These are phyloP conservation scores for Drosophila obscura DNA, from an alignment of 1,140 invertebrate species.

Conservation along the genomic window DNA sequence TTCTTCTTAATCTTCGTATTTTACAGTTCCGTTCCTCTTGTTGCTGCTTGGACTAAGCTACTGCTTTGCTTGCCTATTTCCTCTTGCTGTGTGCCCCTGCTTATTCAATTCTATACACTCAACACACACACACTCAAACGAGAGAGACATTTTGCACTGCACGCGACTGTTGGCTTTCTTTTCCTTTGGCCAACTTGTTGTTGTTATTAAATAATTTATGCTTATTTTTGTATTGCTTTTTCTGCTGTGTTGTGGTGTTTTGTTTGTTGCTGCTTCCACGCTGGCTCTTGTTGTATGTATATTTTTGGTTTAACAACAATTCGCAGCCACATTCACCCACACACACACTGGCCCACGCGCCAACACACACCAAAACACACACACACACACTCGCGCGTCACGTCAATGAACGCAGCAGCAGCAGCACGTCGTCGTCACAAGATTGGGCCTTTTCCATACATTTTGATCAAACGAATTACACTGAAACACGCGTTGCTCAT, in stretches of 20 bases:
- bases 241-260: constrained; percentile 55
- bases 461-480: constrained; percentile 57
- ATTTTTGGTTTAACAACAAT: constrained; percentile 63
- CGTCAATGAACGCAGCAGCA: constrained; percentile 78
- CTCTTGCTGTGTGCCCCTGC: constrained; percentile 41
- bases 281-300: constrained; percentile 42
- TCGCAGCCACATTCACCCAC: constrained; percentile 39
- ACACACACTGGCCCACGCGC: constrained; percentile 37
- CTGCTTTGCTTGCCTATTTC: constrained; percentile 53
- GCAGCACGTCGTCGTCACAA: constrained; percentile 63
- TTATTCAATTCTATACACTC: constrained; percentile 73
- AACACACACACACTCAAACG: constrained; percentile 50
- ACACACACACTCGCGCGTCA: constrained; percentile 72
- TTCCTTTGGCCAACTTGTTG: constrained; percentile 41
- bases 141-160: constrained; percentile 50
- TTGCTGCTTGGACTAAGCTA: constrained; percentile 14
- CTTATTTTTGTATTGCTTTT: constrained; percentile 38
- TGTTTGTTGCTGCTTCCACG: constrained; percentile 54
- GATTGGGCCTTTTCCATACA: constrained; percentile 65
- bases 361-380: constrained; percentile 34
- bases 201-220: constrained; percentile 16
- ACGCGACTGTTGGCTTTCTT: constrained; percentile 68
- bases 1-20: constrained; percentile 31
- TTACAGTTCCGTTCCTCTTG: constrained; percentile 33
- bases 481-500: constrained; percentile 46